A percentile compares a stretch with the other conserved stretches of the same genome.
phyloP scores from a whole-genome alignment of 2,888 invertebrate genomes.

The Ypsolopha scabrella region DNA sequence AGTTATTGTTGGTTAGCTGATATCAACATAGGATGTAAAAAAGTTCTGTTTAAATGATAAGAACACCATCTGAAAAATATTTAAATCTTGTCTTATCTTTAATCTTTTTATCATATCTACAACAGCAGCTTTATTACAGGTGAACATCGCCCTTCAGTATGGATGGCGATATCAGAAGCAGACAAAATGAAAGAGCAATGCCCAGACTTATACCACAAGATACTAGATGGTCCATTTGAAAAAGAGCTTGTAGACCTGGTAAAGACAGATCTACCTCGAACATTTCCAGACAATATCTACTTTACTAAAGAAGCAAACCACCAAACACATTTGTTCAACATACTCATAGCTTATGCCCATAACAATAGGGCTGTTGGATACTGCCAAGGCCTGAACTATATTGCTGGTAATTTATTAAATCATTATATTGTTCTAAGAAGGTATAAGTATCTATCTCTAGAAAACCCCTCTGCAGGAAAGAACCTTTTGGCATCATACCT shows the following conservation, averaged over 20 bases:
- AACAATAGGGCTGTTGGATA: slow-evolving; percentile 91
- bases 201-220: slow-evolving; percentile 75
- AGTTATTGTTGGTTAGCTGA: too few species aligned
- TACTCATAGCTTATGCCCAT: slow-evolving; percentile 90
- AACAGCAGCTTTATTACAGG: slow-evolving; percentile 21
- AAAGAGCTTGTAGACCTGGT: slow-evolving; percentile 83
- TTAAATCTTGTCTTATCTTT: too few species aligned
- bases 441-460: too few species aligned
- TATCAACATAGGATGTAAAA: too few species aligned
- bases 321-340: slow-evolving; percentile 83
- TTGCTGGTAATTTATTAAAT: slow-evolving; percentile 71
- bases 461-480: too few species aligned
- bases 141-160: slow-evolving; percentile 77
- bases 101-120: too few species aligned
- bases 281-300: slow-evolving; percentile 95
- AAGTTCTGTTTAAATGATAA: too few species aligned
- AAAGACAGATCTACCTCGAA: slow-evolving; percentile 90
- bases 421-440: too few species aligned
- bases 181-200: slow-evolving; percentile 73
- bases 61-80: too few species aligned
- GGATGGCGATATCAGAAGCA: slow-evolving; percentile 90
- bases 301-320: slow-evolving; percentile 83
- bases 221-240: slow-evolving; percentile 78
- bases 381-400: slow-evolving; percentile 96
- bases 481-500: too few species aligned